Base-by-base conservation (phyloP, 2,797 vertebrate species). In the Clarias fuscus region DNA sequence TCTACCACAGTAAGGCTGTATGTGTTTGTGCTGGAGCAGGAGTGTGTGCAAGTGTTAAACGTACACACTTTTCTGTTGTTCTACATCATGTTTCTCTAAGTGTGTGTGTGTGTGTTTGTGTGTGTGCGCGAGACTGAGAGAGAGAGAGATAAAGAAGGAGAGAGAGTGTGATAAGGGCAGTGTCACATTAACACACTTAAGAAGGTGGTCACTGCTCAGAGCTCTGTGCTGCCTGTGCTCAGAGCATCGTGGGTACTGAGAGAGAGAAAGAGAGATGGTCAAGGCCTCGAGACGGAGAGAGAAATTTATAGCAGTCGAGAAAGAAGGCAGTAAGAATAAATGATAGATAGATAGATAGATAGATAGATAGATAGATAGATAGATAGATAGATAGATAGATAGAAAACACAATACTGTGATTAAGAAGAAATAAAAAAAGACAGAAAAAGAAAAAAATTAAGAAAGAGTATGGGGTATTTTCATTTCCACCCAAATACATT, bases 1-100 rank as follows among this genome's bases (percentile, higher is more conserved):
- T 87, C 85, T 83, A 85, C 91, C 72, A 56, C 72, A 53, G 72
- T 76, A 76, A 53, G 56, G 24, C n/a, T 77, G 71, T 43, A 73
- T 48, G 71, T 40, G 71, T 73, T n/a, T 72, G 48, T 56, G 48
- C 24, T 48, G 71, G 22, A n/a, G 22, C 15, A 73, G 7, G 71
- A 73, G 72, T 75, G 70, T 71, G 40, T 73, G 2, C 15, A 43
- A 27, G 24, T 75, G 24, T 27, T 75, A 56, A 56, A 56, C 24
- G 13, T 27, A 17, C 43, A 53, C 72, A 27, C 68, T 8, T 20
- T 8, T 40, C 68, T 71, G 65, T 33, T 71, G 33, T 40, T 20
- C 33, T 71, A 20, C 68, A 22, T 40, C 11, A 53, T 75, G 24
- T 75, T 7, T 27, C 11, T 73, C 0, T 14, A 3, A 14, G 3